Evolutionary conservation across 2,888 invertebrate genomes (phyloP).

Genomic region (Caenorhabditis sulstoni): DNA sequence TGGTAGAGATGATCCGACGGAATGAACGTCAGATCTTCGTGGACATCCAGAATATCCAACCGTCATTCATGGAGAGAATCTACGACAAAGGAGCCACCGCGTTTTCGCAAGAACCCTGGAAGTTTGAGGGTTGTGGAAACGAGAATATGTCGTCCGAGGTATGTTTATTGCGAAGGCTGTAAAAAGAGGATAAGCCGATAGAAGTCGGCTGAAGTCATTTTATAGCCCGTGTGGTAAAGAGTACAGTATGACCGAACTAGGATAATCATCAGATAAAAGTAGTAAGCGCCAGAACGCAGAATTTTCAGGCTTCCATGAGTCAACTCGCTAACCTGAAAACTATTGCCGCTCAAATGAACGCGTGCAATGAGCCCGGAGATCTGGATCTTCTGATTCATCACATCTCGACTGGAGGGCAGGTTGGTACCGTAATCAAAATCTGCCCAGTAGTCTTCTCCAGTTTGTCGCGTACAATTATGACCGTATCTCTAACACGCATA

Average conservation of each 20-base stretch:
- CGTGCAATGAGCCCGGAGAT: constrained; percentile 47
- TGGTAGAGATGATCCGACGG: neutral
- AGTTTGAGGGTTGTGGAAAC: constrained; percentile 32
- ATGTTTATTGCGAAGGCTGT: constrained; percentile 2
- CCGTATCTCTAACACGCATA: constrained; percentile 39
- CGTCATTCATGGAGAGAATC: constrained; percentile 35
- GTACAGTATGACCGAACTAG: constrained; percentile 1
- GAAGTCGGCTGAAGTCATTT: constrained; percentile 4
- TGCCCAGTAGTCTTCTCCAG: neutral
- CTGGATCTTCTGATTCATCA: constrained; percentile 68
- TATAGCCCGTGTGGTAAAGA: neutral
- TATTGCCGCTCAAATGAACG: constrained; percentile 59
- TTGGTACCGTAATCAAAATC: constrained; percentile 38
- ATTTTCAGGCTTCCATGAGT: constrained; percentile 62
- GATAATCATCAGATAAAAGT: neutral
- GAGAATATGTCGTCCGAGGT: constrained; percentile 7
- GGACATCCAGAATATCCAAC: constrained; percentile 21
- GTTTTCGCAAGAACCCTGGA: constrained; percentile 16
- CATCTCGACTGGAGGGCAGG: constrained; percentile 76
- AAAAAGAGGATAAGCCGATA: constrained; percentile 28
- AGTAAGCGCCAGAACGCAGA: no score
- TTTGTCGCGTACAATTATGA: constrained; percentile 11
- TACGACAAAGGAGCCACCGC: constrained; percentile 3
- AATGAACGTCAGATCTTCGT: constrained; percentile 5
- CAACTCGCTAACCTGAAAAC: constrained; percentile 71